phyloP scores from a whole-genome alignment of 2,797 vertebrate genomes.

The Karalla daura region DNA sequence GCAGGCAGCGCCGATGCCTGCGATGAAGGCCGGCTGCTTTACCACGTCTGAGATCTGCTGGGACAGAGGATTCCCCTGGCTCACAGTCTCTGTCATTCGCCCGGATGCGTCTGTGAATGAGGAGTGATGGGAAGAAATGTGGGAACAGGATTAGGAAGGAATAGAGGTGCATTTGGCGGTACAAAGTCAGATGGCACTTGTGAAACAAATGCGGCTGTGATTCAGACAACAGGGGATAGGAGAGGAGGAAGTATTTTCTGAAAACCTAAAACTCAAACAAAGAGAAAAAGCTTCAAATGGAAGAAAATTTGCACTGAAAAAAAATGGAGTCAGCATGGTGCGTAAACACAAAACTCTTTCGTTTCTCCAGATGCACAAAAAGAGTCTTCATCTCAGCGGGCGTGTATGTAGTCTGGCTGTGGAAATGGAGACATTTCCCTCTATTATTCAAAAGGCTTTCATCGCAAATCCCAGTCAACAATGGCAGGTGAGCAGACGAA shows the following conservation, averaged over 20 bases:
- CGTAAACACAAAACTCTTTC: constrained; percentile 39
- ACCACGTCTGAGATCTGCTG: constrained; percentile 99
- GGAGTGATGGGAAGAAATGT: not conserved
- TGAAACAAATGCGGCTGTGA: constrained; percentile 1
- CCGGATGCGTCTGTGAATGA: constrained; percentile 76
- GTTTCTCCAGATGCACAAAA: constrained; percentile 35
- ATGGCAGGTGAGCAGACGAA: constrained; percentile 60
- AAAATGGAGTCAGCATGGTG: constrained; percentile 27
- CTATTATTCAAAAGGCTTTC: constrained; percentile 64
- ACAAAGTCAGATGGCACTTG: not conserved
- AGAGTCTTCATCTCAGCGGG: constrained; percentile 48
- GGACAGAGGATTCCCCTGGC: constrained; percentile 84
- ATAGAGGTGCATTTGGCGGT: not conserved
- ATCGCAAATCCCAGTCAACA: constrained; percentile 62
- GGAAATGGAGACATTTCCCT: constrained; percentile 46
- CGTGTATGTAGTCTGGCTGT: constrained; percentile 23
- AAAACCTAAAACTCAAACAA: constrained; percentile 25
- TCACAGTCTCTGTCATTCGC: constrained; percentile 68
- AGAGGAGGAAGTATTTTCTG: not conserved
- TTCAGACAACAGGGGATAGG: constrained; percentile 1
- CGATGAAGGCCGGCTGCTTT: constrained; percentile 97
- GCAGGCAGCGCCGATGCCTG: constrained; percentile 96
- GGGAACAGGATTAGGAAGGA: constrained; percentile 8
- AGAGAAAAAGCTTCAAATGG: constrained; percentile 26
- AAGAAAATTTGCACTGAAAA: constrained; percentile 31